A percentile compares a stretch with the other conserved stretches of the same genome.
Evolutionary conservation across 2,797 vertebrate genomes (phyloP).

Genomic region (Zalophus californianus): DNA sequence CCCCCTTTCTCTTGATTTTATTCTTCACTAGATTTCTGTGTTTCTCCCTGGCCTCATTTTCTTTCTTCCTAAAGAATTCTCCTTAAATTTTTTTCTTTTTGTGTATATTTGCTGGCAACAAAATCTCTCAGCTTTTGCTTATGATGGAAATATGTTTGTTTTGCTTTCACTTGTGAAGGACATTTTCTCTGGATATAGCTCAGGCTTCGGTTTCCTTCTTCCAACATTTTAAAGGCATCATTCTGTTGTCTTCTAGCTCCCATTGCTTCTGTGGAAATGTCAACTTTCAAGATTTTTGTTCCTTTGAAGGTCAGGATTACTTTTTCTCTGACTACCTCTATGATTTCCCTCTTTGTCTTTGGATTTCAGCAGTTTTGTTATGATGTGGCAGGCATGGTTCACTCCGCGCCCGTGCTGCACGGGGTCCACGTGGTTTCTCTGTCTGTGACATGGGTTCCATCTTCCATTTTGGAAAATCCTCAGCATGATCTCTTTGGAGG

Average conservation of each 20-base stretch:
- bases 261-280: not conserved
- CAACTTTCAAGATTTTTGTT: accelerated
- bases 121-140: not conserved
- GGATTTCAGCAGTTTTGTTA: too few species aligned
- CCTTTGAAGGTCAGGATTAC: not conserved
- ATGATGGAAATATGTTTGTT: accelerated
- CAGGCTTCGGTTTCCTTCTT: too few species aligned
- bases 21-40: not conserved
- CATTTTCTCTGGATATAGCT: accelerated
- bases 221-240: accelerated
- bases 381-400: accelerated
- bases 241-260: not conserved
- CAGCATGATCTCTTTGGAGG: accelerated
- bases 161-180: accelerated
- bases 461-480: not conserved
- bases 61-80: not conserved
- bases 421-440: accelerated
- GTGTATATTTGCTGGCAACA: not conserved
- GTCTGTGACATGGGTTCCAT: accelerated
- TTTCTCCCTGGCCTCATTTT: not conserved
- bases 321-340: not conserved
- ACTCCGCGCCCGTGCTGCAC: accelerated
- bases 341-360: accelerated
- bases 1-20: not conserved
- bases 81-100: not conserved